These are phyloP conservation scores for Venustaconcha ellipsiformis DNA, from an alignment of 1,140 invertebrate species.

Conservation along the genomic window DNA sequence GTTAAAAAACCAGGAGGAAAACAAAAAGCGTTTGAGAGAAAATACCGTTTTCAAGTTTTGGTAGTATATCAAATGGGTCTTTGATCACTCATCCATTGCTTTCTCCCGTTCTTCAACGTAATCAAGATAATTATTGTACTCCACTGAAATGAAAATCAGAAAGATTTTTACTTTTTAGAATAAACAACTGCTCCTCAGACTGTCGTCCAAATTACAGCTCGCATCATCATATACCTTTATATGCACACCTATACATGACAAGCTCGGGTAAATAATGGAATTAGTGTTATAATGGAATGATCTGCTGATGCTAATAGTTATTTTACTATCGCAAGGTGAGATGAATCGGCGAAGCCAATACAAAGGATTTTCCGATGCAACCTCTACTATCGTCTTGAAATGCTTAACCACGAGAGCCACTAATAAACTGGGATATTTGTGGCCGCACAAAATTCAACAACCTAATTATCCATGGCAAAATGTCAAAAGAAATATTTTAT, in stretches of 20 bases:
- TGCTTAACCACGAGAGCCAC: no score
- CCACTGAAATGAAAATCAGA: constrained; percentile 4
- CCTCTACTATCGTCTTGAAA: no score
- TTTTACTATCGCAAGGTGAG: not conserved
- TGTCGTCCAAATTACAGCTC: not conserved
- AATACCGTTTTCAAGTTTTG: constrained; percentile 26
- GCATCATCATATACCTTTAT: not conserved
- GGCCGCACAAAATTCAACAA: no score
- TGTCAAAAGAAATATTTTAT: no score
- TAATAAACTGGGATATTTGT: no score
- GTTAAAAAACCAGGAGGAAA: no score
- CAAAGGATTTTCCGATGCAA: no score
- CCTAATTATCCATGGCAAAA: no score
- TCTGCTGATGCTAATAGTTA: not conserved
- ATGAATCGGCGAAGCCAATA: no score
- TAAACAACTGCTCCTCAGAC: not conserved
- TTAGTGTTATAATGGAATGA: not conserved
- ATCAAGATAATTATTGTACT: constrained; percentile 10
- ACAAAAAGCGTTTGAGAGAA: no score
- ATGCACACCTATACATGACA: no score
- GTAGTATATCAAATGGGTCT: constrained; percentile 9
- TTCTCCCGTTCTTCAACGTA: constrained; percentile 15
- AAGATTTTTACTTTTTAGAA: not conserved
- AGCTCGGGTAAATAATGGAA: not conserved
- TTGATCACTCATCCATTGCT: not conserved